Conservation (phyloP, 2,888 invertebrate genomes). For the Dynastes grantii region DNA sequence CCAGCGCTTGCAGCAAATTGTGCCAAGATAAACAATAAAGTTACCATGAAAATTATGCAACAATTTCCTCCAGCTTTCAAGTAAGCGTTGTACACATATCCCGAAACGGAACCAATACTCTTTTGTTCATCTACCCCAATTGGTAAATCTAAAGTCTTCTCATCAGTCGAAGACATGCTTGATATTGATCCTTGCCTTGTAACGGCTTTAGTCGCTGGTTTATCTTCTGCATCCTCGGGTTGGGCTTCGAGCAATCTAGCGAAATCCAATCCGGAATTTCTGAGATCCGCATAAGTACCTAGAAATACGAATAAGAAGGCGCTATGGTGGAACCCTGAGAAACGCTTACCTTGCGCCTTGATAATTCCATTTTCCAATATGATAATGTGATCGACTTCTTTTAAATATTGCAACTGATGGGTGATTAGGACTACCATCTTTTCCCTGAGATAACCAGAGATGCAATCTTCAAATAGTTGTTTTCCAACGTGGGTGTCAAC, state of each 20-base stretch:
- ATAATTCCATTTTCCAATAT: conserved; percentile 75
- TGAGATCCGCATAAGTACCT: conserved; percentile 79
- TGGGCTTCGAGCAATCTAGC: conserved; percentile 78
- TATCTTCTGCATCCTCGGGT: conserved; percentile 61
- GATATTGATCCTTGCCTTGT: conserved; percentile 74
- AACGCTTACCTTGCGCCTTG: conserved; percentile 74
- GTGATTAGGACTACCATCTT: conserved; percentile 86
- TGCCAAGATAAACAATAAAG: conserved; percentile 78
- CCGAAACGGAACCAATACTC: conserved; percentile 74
- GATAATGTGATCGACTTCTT: conserved; percentile 75
- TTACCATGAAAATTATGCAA: conserved; percentile 75
- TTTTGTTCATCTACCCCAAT: conserved; percentile 75
- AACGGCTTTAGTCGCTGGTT: conserved; percentile 47
- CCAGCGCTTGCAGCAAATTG: conserved; percentile 85
- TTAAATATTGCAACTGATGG: conserved; percentile 81
- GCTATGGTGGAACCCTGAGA: neutral
- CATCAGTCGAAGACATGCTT: conserved; percentile 70
- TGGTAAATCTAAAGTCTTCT: conserved; percentile 64
- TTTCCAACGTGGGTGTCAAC: conserved; percentile 95
- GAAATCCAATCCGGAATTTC: conserved; percentile 84
- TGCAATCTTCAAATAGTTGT: conserved; percentile 89
- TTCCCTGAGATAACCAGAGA: conserved; percentile 77
- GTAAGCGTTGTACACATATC: conserved; percentile 79
- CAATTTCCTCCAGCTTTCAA: conserved; percentile 83
- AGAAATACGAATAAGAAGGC: neutral